These are phyloP conservation scores for Drosophila tripunctata DNA, from an alignment of 2,888 invertebrate genomes.

Conservation along the genomic window DNA sequence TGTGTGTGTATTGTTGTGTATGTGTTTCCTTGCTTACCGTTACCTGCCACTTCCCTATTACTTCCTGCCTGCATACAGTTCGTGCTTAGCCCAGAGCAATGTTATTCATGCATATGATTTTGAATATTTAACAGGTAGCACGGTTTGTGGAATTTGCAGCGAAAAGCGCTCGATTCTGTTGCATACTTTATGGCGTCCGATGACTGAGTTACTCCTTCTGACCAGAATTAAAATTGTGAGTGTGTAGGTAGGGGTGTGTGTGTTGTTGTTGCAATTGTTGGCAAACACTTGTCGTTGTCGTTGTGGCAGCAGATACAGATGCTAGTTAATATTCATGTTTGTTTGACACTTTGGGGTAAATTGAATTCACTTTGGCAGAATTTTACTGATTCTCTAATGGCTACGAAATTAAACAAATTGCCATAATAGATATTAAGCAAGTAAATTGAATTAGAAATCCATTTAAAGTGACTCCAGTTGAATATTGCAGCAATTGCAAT, in stretches of 20 bases:
- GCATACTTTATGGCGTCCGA: constrained; percentile 64
- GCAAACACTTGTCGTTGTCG: not conserved
- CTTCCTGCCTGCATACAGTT: too few relatives aligned
- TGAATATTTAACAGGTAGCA: constrained; percentile 75
- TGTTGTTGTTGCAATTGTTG: not conserved
- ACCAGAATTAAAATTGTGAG: too few relatives aligned
- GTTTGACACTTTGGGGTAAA: constrained; percentile 11
- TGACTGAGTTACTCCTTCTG: constrained; percentile 12
- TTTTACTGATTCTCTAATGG: constrained; percentile 18
- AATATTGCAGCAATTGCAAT: constrained; percentile 19
- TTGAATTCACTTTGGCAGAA: constrained; percentile 24
- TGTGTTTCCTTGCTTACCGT: constrained; percentile 25
- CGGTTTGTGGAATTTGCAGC: constrained; percentile 41
- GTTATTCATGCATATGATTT: constrained; percentile 72
- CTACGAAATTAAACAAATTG: constrained; percentile 41
- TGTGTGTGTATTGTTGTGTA: constrained; percentile 12
- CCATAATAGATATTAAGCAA: constrained; percentile 40
- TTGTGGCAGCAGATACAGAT: not conserved
- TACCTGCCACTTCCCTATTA: not conserved
- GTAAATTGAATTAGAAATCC: constrained; percentile 54
- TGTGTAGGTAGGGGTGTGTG: too few relatives aligned
- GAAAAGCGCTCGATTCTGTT: constrained; percentile 54
- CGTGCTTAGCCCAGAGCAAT: constrained; percentile 27
- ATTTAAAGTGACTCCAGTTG: constrained; percentile 38
- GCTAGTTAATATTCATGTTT: constrained; percentile 7